These are phyloP conservation scores for Nesoenas mayeri DNA, from an alignment of 2,113 vertebrate species.

Conservation along the genomic window DNA sequence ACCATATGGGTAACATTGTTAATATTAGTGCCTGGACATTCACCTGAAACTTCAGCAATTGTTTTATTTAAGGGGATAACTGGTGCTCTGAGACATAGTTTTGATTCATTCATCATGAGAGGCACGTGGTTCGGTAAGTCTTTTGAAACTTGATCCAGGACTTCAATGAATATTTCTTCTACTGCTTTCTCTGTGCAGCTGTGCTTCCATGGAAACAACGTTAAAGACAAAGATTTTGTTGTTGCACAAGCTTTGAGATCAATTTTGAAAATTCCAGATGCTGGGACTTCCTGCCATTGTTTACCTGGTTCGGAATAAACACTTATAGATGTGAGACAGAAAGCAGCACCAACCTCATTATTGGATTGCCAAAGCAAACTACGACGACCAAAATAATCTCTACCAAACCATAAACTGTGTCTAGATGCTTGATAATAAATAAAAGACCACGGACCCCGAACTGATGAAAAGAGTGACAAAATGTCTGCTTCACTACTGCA, in stretches of 20 bases:
- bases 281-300: conserved; percentile 89
- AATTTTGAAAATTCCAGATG: conserved; percentile 85
- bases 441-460: conserved; percentile 91
- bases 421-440: conserved; percentile 86
- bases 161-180: not conserved
- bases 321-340: conserved; percentile 85
- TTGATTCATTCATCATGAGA: conserved; percentile 64
- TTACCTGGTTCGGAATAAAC: not conserved
- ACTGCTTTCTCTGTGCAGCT: not conserved
- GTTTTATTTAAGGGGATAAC: conserved; percentile 81
- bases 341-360: not conserved
- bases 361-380: conserved; percentile 90
- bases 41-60: conserved; percentile 3
- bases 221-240: conserved; percentile 69
- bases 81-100: conserved; percentile 73
- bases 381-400: conserved; percentile 93
- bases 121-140: conserved; percentile 65
- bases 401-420: conserved; percentile 91
- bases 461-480: conserved; percentile 77
- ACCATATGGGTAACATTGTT: not conserved
- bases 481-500: conserved; percentile 77
- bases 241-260: conserved; percentile 75
- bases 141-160: conserved; percentile 47
- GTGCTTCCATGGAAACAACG: conserved; percentile 82
- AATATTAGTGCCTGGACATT: not conserved